Evolutionary conservation across 2,797 vertebrate genomes (phyloP), one percentile per base, ranked within the genome.

Genomic region (Pteronotus mesoamericanus): DNA sequence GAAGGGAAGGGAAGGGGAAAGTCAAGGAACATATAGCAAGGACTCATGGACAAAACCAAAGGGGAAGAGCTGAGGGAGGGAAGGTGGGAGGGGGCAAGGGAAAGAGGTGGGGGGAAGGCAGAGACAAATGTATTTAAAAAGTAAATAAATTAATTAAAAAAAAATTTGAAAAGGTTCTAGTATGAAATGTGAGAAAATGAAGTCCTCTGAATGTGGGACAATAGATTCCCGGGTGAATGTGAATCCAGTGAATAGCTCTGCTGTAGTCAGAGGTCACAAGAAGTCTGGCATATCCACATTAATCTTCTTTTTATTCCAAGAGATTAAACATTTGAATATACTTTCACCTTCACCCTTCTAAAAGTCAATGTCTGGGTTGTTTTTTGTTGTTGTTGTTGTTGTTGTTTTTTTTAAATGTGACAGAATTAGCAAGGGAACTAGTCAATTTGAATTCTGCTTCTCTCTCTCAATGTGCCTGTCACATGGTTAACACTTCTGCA

Each of bases 331-430:
- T 64, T 61, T 34, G 37, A 82, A 71, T 14, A 26, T 39, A 37
- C 7, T 15, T 37, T 85, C 29, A 29, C 26, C 34, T 86, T 77
- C 80, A 74, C 16, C 69, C 80, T 92, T 93, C 32, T 19, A 10
- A 83, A 93, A 86, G 82, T 55, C 83, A 75, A 0, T 2, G 71
- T 46, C 51, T 90, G 1, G 46, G 18, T 51, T 32, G 21, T 12
- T 42, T 6, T 44, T 44, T 42, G 6, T 44, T 44, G 44, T 72
- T 69, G 3, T 37, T 44, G 6, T n/a, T 68, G n/a, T 68, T 34
- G 15, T 68, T 18, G 7, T n/a, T 66, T 26, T 34, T 57, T 93
- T 46, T 94, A 57, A 84, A 44, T n/a, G 0, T 66, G 71, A 86
- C 2, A 85, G n/a, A 42, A 57, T 3, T 8, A 89, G 74, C n/a